Conservation (phyloP, 2,113 vertebrate species). For the Piliocolobus tephrosceles region DNA sequence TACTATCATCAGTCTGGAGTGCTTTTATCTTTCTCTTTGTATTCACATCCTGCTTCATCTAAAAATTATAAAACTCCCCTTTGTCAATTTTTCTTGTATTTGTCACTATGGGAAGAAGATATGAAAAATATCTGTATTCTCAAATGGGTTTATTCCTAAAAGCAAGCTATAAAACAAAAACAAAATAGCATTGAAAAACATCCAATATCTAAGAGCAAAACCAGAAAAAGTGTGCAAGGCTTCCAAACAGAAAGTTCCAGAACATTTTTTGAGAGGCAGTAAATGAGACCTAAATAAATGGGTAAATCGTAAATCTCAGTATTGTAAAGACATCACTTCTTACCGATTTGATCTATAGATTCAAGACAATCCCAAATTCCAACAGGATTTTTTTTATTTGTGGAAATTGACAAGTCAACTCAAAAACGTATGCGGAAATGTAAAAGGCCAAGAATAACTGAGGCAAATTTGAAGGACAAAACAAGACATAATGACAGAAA, state of each 20-base stretch:
- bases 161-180: conserved; percentile 9
- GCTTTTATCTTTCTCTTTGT: conserved; percentile 41
- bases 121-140: neutral
- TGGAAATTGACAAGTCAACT: neutral
- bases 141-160: conserved; percentile 55
- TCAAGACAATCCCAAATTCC: neutral
- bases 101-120: conserved; percentile 15
- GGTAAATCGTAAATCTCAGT: neutral
- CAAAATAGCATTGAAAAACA: conserved; percentile 15
- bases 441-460: neutral
- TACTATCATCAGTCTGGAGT: neutral
- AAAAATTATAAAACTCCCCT: conserved; percentile 42
- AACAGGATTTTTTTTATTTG: neutral
- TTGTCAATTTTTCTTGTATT: conserved; percentile 55
- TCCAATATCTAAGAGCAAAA: neutral
- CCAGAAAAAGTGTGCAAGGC: neutral
- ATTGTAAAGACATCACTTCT: neutral
- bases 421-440: conserved; percentile 4
- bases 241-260: conserved; percentile 23
- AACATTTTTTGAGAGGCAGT: conserved; percentile 16
- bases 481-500: conserved; percentile 7
- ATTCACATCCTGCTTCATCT: conserved; percentile 53
- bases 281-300: conserved; percentile 43
- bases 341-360: conserved; percentile 9
- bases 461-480: neutral